Evolutionary conservation across 2,113 vertebrate genomes (phyloP), one percentile per base, ranked within the genome.

Genomic region (Malurus elegans): DNA sequence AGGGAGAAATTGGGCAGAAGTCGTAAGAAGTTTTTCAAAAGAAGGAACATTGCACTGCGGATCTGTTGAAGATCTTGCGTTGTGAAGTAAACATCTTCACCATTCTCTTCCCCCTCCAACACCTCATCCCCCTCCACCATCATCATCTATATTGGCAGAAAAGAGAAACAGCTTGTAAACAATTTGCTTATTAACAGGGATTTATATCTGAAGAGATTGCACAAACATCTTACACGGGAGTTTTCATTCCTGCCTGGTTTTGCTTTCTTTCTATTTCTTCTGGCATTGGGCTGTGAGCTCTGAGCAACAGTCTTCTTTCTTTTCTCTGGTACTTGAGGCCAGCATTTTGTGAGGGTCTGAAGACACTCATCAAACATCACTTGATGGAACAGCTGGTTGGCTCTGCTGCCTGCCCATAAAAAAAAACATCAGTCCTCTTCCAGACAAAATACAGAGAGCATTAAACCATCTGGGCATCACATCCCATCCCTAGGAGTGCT

Each of bases 361-460:
- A 98, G 89, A 47, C 99, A 99, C 9, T 98, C 98, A 78, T 99
- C 98, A 96, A 99, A 98, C 90, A 99, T 97, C 88, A 99, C 98
- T 23, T 99, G 98, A 70, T 99, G 99, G 92, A 99, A 99, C 56
- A 99, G 91, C 88, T 98, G 98, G 97, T 98, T 98, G 84, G 96
- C 98, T 19, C 99, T 86, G 86, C 99, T 99, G 38, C 99, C 99
- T 99, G 92, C 54, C 79, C 53, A 92, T 50, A 79, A 69, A 84
- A 94, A 54, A 65, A 66, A 67, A 66, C 31, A 13, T 94, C 66
- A 97, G 21, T 47, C 20, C 50, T 21, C 29, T 85, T 62, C 23
- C 84, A 67, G 51, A 34, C 24, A 88, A 65, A 65, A 69, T 0
- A 67, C 25, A 81, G 18, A 53, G 25, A 92, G 16, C 38, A 92